These are phyloP conservation scores for Cantharis rustica DNA, from an alignment of 2,888 invertebrate species.

Conservation along the genomic window DNA sequence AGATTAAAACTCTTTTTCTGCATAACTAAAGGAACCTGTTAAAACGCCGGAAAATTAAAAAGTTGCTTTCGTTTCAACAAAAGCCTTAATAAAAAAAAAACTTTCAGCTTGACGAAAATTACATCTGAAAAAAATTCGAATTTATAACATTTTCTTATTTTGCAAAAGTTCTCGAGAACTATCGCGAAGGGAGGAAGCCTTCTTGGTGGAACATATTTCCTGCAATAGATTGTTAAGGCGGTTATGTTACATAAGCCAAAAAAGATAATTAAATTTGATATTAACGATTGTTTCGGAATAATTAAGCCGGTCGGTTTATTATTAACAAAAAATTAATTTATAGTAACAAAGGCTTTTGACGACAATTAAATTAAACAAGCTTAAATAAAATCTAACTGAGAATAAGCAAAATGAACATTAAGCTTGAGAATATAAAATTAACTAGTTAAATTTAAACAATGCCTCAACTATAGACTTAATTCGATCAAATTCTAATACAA, in stretches of 20 bases:
- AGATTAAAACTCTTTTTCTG: conserved; percentile 6
- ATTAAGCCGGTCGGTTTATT: not conserved
- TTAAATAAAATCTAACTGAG: not conserved
- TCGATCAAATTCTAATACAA: conserved; percentile 22
- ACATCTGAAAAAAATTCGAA: not conserved
- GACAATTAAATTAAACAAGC: not conserved
- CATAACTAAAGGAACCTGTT: conserved; percentile 12
- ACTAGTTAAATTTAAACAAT: conserved; percentile 27
- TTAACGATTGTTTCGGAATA: not conserved
- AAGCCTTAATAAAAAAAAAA: not conserved
- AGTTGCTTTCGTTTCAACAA: conserved; percentile 1
- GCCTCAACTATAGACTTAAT: conserved; percentile 17
- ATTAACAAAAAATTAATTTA: not conserved
- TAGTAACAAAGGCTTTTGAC: not conserved
- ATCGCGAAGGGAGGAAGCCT: too few relatives aligned
- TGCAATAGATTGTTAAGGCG: too few relatives aligned
- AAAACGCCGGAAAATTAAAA: conserved; percentile 15
- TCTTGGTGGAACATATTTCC: too few relatives aligned
- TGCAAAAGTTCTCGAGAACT: too few relatives aligned
- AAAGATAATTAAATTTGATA: not conserved
- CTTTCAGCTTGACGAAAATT: not conserved
- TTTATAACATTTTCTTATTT: too few relatives aligned
- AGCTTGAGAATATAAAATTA: conserved; percentile 23
- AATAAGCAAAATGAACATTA: conserved; percentile 4
- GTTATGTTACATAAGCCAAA: not conserved